phyloP scores from a whole-genome alignment of 1,140 invertebrate species.

The Tetragonula clypearis region DNA sequence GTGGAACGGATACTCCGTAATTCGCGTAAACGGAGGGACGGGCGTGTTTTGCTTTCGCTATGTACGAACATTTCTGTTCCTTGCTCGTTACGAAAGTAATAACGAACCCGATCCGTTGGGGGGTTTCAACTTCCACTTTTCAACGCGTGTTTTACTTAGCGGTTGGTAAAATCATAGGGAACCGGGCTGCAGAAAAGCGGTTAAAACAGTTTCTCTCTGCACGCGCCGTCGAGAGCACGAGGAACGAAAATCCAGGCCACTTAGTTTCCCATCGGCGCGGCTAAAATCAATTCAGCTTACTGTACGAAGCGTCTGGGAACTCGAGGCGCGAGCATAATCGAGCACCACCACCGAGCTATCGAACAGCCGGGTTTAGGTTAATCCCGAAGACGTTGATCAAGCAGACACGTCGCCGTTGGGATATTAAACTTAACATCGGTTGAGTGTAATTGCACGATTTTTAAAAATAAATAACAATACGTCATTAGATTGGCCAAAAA shows the following conservation, averaged over 20 bases:
- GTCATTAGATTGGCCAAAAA: too few species aligned
- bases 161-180: background rate
- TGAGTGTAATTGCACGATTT: too few species aligned
- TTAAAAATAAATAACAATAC: too few species aligned
- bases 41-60: too few species aligned
- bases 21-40: too few species aligned
- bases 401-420: constrained; percentile 8
- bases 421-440: background rate
- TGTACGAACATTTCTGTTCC: background rate
- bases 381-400: constrained; percentile 49
- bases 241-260: background rate
- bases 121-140: background rate
- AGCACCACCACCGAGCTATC: constrained; percentile 25
- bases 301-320: background rate
- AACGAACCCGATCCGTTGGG: background rate
- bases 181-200: background rate
- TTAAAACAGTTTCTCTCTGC: background rate
- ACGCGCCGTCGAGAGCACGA: too few species aligned
- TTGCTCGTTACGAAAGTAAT: background rate
- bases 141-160: background rate
- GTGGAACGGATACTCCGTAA: too few species aligned
- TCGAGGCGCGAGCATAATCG: background rate
- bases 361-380: constrained; percentile 24
- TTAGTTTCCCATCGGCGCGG: constrained; percentile 14
- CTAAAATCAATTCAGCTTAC: constrained; percentile 21